phyloP scores from a whole-genome alignment of 2,888 invertebrate genomes.

The Panzeria rudis region DNA sequence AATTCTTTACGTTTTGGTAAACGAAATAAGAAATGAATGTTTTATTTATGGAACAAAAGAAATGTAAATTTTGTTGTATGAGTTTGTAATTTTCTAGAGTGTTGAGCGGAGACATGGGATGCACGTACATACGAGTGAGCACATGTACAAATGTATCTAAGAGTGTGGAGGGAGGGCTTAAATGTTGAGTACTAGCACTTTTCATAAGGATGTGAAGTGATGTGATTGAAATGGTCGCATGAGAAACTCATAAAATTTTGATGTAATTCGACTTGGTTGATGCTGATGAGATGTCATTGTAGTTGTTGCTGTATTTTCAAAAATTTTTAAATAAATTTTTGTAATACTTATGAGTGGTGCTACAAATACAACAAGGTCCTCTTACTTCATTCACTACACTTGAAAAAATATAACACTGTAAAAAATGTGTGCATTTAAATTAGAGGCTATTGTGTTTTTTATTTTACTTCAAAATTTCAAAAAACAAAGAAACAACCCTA shows the following conservation, averaged over 20 bases:
- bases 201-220: constrained; percentile 71
- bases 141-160: constrained; percentile 19
- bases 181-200: constrained; percentile 63
- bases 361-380: constrained; percentile 58
- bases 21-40: constrained; percentile 66
- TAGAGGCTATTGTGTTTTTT: constrained; percentile 19
- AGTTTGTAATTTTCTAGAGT: constrained; percentile 57
- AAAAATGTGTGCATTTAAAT: constrained; percentile 16
- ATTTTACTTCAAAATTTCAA: constrained; percentile 33
- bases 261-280: constrained; percentile 63
- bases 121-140: background rate
- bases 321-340: constrained; percentile 66
- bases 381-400: constrained; percentile 45
- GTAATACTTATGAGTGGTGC: constrained; percentile 71
- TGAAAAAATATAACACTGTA: constrained; percentile 42
- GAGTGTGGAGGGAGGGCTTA: constrained; percentile 68
- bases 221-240: constrained; percentile 72
- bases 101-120: constrained; percentile 22
- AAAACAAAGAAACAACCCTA: constrained; percentile 45
- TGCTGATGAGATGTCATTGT: constrained; percentile 12
- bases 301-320: constrained; percentile 22
- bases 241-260: constrained; percentile 69
- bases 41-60: constrained; percentile 73
- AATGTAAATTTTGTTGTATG: constrained; percentile 67
- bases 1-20: constrained; percentile 64